A percentile compares a stretch with the other conserved stretches of the same genome.
These are phyloP conservation scores for Pipistrellus pygmaeus DNA, from an alignment of 2,797 vertebrate species.

Conservation along the genomic window DNA sequence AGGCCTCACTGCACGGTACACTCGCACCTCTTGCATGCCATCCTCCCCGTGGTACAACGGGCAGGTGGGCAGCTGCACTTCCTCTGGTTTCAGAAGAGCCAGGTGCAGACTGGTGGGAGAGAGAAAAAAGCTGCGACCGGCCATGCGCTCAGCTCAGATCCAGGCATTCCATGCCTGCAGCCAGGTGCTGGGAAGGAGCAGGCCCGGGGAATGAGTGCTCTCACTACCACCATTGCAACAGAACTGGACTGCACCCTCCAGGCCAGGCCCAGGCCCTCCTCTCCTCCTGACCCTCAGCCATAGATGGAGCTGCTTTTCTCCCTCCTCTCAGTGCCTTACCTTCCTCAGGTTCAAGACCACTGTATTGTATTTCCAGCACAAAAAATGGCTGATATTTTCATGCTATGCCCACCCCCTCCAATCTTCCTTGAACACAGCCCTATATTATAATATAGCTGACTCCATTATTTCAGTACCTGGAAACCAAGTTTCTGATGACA, in stretches of 20 bases:
- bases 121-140: not conserved
- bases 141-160: not conserved
- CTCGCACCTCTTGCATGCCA: not conserved
- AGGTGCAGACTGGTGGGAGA: not conserved
- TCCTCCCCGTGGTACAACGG: no score
- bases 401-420: not conserved
- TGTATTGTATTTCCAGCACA: not conserved
- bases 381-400: not conserved
- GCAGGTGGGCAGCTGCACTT: not conserved
- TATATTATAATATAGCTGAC: not conserved
- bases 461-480: not conserved
- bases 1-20: accelerated
- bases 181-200: not conserved
- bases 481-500: constrained; percentile 44
- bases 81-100: not conserved
- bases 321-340: not conserved
- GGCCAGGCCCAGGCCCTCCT: no score
- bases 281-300: not conserved
- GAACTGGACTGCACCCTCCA: not conserved
- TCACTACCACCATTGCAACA: not conserved
- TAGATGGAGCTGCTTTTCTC: not conserved
- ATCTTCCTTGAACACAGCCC: not conserved
- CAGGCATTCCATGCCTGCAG: not conserved
- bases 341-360: not conserved
- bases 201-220: not conserved